Percentiles rank a stretch among this genome's conserved stretches.
These are phyloP conservation scores for Babylonia areolata DNA, from an alignment of 1,140 invertebrate genomes.

Conservation along the genomic window DNA sequence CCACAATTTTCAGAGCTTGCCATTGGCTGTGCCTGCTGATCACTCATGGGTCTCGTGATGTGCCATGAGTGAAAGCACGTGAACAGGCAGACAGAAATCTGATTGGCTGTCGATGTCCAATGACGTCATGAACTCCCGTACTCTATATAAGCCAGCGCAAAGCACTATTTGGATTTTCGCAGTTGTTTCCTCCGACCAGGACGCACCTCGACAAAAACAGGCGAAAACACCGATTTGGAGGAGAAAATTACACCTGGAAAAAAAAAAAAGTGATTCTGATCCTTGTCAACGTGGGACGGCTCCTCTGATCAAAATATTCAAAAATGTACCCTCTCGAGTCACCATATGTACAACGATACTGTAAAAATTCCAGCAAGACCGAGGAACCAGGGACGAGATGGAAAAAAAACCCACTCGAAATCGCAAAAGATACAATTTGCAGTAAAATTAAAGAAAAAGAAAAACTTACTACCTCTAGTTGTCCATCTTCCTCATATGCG, in stretches of 20 bases:
- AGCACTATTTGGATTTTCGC: constrained; percentile 17
- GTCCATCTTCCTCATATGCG: not conserved
- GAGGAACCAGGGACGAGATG: too few relatives aligned
- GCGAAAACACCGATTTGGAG: not conserved
- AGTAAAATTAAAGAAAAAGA: too few relatives aligned
- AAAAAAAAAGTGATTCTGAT: not conserved
- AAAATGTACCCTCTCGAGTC: too few relatives aligned
- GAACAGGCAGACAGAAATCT: not conserved
- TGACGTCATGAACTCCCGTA: constrained; percentile 19
- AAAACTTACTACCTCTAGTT: not conserved
- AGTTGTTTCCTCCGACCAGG: not conserved
- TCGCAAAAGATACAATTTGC: too few relatives aligned
- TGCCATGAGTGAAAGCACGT: constrained; percentile 29
- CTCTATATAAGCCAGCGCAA: constrained; percentile 16
- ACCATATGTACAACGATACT: too few relatives aligned
- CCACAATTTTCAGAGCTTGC: not conserved
- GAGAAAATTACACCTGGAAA: not conserved
- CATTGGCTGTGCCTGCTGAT: not conserved
- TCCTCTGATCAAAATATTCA: too few relatives aligned
- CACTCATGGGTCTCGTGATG: not conserved
- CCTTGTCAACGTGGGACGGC: too few relatives aligned
- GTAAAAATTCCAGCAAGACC: too few relatives aligned
- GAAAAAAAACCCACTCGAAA: too few relatives aligned
- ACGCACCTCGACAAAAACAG: not conserved
- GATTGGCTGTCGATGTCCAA: constrained; percentile 2